These are phyloP conservation scores for Cheiracanthium punctorium DNA, from an alignment of 2,888 invertebrate species.

Conservation along the genomic window DNA sequence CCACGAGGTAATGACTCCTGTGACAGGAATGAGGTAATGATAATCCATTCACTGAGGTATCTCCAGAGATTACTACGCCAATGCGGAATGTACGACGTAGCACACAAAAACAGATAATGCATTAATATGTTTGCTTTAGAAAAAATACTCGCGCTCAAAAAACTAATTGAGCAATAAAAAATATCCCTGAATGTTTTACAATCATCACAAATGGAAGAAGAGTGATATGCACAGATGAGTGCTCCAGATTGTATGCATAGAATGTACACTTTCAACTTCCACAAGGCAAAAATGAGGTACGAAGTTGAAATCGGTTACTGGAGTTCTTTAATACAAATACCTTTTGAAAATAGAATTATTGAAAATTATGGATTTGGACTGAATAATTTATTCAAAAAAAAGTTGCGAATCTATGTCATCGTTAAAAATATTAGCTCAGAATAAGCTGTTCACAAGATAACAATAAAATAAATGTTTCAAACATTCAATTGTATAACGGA, in stretches of 20 bases:
- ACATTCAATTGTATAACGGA: constrained; percentile 28
- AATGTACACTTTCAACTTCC: constrained; percentile 34
- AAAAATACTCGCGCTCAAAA: constrained; percentile 1
- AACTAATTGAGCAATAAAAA: constrained; percentile 52
- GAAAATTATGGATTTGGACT: too few relatives aligned
- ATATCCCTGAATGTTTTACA: constrained; percentile 43
- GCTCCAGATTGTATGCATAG: constrained; percentile 16
- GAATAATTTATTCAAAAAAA: neutral
- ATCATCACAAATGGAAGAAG: constrained; percentile 36
- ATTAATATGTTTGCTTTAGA: neutral
- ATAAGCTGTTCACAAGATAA: neutral
- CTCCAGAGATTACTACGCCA: constrained; percentile 11
- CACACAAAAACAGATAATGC: neutral
- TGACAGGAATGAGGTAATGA: constrained; percentile 61
- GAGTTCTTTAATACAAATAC: too few relatives aligned
- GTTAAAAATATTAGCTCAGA: neutral
- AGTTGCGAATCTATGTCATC: neutral
- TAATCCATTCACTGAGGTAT: constrained; percentile 54
- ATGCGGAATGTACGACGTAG: neutral
- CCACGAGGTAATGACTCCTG: constrained; percentile 14
- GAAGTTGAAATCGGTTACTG: constrained; percentile 14
- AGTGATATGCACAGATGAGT: constrained; percentile 36
- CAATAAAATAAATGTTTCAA: constrained; percentile 32
- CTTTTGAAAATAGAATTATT: too few relatives aligned
- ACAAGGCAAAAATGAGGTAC: constrained; percentile 64